Conservation (phyloP, 2,113 vertebrate species). For the Notarius lentiginosus region DNA sequence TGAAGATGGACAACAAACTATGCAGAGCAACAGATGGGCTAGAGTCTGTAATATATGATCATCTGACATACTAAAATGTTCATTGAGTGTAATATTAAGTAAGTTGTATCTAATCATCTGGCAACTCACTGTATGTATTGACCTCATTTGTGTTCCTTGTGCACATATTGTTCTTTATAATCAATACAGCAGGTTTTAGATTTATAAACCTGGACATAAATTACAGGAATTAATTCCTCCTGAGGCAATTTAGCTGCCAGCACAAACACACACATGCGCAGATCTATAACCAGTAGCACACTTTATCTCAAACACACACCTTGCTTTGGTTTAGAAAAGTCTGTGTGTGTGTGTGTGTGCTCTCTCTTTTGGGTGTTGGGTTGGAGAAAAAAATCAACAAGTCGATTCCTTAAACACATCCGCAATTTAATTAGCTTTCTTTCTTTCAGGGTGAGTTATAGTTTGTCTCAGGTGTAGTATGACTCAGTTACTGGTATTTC, state of each 20-base stretch:
- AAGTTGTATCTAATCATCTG: not conserved
- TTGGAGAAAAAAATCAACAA: not conserved
- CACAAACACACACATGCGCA: not conserved
- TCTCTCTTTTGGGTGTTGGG: not conserved
- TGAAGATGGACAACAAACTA: not conserved
- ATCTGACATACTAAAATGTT: not conserved
- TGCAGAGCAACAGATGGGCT: not conserved
- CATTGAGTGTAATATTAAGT: not conserved
- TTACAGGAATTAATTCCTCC: slow-evolving; percentile 4
- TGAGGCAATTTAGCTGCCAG: not conserved
- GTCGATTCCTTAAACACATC: not conserved
- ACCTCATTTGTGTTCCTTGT: not conserved
- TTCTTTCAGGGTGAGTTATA: not conserved
- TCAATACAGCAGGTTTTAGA: not conserved
- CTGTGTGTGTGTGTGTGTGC: not conserved
- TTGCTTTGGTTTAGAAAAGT: slow-evolving; percentile 3
- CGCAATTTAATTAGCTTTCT: slow-evolving; percentile 1
- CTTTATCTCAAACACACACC: not conserved
- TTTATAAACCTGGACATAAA: not conserved
- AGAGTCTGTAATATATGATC: not conserved
- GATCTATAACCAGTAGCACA: slow-evolving; percentile 1
- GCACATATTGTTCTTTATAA: not conserved
- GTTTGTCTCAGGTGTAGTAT: not conserved
- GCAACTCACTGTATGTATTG: not conserved
- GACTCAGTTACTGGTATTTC: not conserved